Conservation (phyloP, 1,140 invertebrate genomes). For the Sinella curviseta region DNA sequence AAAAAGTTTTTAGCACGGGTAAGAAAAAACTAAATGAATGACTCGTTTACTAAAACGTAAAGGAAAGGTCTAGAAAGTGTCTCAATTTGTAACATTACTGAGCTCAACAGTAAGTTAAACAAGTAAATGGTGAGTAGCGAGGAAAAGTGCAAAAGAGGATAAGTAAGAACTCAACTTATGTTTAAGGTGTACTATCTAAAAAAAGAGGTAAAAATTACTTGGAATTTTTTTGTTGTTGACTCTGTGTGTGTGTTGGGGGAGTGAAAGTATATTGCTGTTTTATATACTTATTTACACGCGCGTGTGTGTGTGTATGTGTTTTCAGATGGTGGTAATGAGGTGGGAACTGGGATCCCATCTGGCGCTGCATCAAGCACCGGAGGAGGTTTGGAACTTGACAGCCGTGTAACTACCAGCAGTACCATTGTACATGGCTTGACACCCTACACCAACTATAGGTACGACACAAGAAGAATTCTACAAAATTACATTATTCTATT, state of each 20-base stretch:
- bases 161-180: no score
- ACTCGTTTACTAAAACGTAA: no score
- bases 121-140: no score
- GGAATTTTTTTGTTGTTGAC: no score
- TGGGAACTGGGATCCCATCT: constrained; percentile 4
- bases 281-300: background rate
- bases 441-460: constrained; percentile 64
- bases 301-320: background rate
- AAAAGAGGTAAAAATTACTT: no score
- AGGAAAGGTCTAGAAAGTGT: no score
- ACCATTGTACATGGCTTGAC: constrained; percentile 63
- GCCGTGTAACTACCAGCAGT: constrained; percentile 61
- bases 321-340: constrained; percentile 7
- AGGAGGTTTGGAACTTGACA: constrained; percentile 57
- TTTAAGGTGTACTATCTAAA: no score
- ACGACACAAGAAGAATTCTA: background rate
- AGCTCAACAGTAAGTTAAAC: no score
- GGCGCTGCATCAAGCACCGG: background rate
- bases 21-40: no score
- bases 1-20: no score
- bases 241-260: background rate
- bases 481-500: background rate
- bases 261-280: background rate
- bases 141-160: no score
- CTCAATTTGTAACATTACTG: no score